A percentile compares a stretch with the other conserved stretches of the same genome.
Conservation (phyloP, 2,797 vertebrate genomes). For the Pitangus sulphuratus region DNA sequence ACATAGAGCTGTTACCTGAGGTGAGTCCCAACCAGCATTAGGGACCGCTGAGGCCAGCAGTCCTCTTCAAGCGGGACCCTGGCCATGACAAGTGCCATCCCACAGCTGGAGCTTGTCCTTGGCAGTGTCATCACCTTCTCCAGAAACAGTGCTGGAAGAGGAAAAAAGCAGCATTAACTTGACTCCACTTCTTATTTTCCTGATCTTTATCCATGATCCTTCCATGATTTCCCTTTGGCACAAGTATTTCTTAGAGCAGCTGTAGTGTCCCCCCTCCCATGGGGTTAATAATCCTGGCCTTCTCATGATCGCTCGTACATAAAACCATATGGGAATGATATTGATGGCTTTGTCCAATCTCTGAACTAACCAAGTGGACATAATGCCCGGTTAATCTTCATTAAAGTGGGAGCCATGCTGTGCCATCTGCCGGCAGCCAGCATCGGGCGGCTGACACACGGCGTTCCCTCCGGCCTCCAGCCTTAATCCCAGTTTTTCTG, state of each 20-base stretch:
- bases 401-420: neutral
- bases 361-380: neutral
- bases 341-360: neutral
- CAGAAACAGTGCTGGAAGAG: neutral
- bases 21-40: neutral
- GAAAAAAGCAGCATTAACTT: neutral
- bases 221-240: neutral
- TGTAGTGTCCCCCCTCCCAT: rapidly evolving
- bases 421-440: neutral
- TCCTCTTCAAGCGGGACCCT: neutral
- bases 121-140: neutral
- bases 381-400: neutral
- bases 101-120: neutral
- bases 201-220: neutral
- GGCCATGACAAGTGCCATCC: neutral
- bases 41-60: neutral
- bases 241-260: neutral
- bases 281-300: neutral
- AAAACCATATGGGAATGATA: rapidly evolving
- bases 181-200: neutral
- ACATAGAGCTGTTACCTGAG: neutral
- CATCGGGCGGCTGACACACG: rapidly evolving
- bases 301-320: neutral
- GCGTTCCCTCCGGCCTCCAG: neutral
- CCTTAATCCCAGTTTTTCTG: neutral